Evolutionary conservation across 2,113 vertebrate genomes (phyloP).

Genomic region (Callorhinus ursinus): DNA sequence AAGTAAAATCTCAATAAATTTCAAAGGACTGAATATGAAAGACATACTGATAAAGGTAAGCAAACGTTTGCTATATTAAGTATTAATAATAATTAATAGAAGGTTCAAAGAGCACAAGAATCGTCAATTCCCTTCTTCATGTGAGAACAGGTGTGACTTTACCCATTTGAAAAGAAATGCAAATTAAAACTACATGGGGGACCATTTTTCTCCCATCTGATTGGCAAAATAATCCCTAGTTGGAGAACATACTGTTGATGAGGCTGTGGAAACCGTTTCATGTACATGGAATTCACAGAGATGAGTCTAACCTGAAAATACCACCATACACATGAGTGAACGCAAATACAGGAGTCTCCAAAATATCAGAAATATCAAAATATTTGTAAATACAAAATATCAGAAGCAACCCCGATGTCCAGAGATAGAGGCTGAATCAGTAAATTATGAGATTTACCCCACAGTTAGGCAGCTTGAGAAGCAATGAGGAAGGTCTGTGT

Average conservation of each 20-base stretch:
- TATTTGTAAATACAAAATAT: background rate
- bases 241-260: background rate
- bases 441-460: background rate
- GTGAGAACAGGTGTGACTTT: background rate
- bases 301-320: background rate
- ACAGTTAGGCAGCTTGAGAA: background rate
- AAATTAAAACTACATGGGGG: background rate
- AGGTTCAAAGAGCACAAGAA: background rate
- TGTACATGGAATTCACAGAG: background rate
- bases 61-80: background rate
- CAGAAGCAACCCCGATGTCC: background rate
- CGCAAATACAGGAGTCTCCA: background rate
- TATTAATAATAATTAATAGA: background rate
- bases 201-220: background rate
- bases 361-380: background rate
- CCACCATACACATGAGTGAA: background rate
- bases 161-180: background rate
- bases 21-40: background rate
- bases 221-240: background rate
- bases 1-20: background rate
- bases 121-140: background rate
- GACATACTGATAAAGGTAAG: background rate
- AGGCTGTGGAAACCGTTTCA: background rate
- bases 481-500: too few relatives aligned
- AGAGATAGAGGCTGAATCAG: too few relatives aligned